Evolutionary conservation across 2,888 invertebrate species (phyloP), one percentile per base, ranked within the genome.

Genomic region (Rotaria macrura): DNA sequence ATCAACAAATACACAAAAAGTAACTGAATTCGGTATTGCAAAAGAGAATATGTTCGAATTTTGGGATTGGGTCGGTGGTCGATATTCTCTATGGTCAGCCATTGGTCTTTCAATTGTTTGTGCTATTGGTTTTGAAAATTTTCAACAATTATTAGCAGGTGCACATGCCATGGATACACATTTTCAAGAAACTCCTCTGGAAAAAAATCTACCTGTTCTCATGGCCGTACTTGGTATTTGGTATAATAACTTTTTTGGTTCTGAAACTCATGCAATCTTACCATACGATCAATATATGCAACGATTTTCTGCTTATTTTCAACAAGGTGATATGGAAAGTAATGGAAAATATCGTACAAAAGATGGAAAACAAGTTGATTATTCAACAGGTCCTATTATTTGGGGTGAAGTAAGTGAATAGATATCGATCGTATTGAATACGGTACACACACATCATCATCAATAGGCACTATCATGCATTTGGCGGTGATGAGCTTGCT

Each of bases 61-160:
- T 92, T 99, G 99, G 98, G 99, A 99, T 92, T 99, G 98, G 97
- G 99, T 99, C 83, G 99, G 99, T 55, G 99, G 99, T 88, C 94
- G 99, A 89, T 96, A 93, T 90, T 99, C 98, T 0, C 92, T 99
- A 20, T 99, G 99, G 99, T 99, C 98, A 0, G 99, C 99, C 7
- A 99, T 99, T 91, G 99, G 99, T 57, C 92, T 99, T 38, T 96
- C 97, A 7, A 97, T 99, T 90, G 95, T 95, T 9, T 92, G 98
- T 65, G 94, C 95, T 89, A 93, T 99, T 91, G 99, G 97, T 87
- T 88, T 89, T 89, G 86, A 83, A 34, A 34, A 84, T 79, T 87
- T 84, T 84, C 74, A 84, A 72, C 86, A 83, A 49, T 72, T 86
- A 25, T 83, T 87, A 84, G 72, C 55, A 3, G 86, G 86, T 47